Percentiles rank a stretch among this genome's conserved stretches.
phyloP scores from a whole-genome alignment of 2,888 invertebrate genomes.

The Theretra japonica region DNA sequence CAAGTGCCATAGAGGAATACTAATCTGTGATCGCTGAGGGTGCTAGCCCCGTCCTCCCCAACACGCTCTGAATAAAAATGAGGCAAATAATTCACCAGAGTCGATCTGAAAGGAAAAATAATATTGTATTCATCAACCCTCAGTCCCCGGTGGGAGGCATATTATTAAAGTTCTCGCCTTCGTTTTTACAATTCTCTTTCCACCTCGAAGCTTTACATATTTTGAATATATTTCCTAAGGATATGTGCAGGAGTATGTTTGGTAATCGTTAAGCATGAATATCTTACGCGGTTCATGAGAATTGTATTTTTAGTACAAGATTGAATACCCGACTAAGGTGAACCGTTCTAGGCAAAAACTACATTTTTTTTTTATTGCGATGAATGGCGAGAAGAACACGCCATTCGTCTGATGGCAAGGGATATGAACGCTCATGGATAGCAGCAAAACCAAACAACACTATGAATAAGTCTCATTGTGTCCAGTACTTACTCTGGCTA shows the following conservation, averaged over 20 bases:
- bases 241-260: background rate
- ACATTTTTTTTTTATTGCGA: too few relatives aligned
- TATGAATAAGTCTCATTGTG: too few relatives aligned
- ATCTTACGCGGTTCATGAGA: too few relatives aligned
- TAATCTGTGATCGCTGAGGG: constrained; percentile 11
- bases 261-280: too few relatives aligned
- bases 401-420: too few relatives aligned
- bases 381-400: too few relatives aligned
- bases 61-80: constrained; percentile 19
- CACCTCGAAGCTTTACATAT: background rate
- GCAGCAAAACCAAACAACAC: too few relatives aligned
- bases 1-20: constrained; percentile 9
- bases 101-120: constrained; percentile 16
- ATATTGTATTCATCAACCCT: constrained; percentile 19
- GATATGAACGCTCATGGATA: too few relatives aligned
- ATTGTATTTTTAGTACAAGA: too few relatives aligned
- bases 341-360: too few relatives aligned
- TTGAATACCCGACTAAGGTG: too few relatives aligned
- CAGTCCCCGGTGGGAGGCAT: background rate
- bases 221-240: background rate
- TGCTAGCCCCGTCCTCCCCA: background rate
- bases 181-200: background rate
- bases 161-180: constrained; percentile 9
- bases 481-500: too few relatives aligned
- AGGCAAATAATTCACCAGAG: constrained; percentile 2